Evolutionary conservation across 2,888 invertebrate species (phyloP).

Genomic region (Synergus gifuensis): DNA sequence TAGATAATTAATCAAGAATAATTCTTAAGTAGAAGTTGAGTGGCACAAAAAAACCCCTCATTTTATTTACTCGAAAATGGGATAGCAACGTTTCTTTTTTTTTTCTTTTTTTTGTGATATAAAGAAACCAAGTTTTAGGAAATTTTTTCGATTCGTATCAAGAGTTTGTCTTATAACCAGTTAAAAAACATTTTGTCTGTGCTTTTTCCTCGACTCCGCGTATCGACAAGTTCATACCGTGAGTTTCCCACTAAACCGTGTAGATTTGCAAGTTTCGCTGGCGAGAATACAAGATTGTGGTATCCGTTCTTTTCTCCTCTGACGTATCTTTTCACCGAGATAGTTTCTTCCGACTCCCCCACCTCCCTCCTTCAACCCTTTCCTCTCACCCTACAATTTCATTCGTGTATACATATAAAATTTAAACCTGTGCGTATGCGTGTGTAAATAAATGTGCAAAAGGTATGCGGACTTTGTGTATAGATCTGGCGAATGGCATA

Average conservation of each 20-base stretch:
- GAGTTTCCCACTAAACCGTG: slow-evolving; percentile 13
- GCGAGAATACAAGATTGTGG: slow-evolving; percentile 29
- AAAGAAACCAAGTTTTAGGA: not conserved
- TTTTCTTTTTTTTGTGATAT: not conserved
- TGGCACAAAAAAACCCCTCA: not conserved
- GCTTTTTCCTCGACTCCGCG: not conserved
- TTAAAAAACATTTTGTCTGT: not conserved
- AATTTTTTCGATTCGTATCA: not conserved
- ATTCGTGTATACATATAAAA: slow-evolving; percentile 29
- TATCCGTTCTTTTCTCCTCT: slow-evolving; percentile 2
- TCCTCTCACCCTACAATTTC: slow-evolving; percentile 25
- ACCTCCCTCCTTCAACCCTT: slow-evolving; percentile 6
- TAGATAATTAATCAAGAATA: not conserved
- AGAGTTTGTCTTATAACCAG: not conserved
- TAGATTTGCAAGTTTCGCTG: slow-evolving; percentile 18
- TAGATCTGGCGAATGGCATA: slow-evolving; percentile 3
- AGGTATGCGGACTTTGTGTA: slow-evolving; percentile 10
- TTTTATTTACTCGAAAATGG: not conserved
- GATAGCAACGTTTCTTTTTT: slow-evolving; percentile 15
- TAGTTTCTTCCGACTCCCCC: not conserved
- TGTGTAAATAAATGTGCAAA: slow-evolving; percentile 55
- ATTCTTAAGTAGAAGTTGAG: not conserved
- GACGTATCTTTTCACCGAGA: not conserved
- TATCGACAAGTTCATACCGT: not conserved
- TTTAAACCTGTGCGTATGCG: slow-evolving; percentile 55